phyloP scores from a whole-genome alignment of 2,113 vertebrate species.

The Scytalopus superciliaris region DNA sequence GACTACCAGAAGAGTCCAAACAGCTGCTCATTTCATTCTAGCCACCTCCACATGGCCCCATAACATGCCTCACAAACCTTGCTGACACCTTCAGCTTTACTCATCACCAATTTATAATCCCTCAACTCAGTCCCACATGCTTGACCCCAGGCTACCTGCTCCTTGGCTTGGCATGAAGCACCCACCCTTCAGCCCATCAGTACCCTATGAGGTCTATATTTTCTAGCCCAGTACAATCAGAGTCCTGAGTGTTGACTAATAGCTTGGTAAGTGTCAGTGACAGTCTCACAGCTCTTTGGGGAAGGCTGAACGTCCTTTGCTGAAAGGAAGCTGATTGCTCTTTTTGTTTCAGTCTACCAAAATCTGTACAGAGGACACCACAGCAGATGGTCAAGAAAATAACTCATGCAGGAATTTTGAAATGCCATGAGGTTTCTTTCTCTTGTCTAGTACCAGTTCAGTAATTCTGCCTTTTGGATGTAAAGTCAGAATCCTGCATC shows the following conservation, averaged over 20 bases:
- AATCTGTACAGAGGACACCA: not conserved
- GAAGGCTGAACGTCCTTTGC: not conserved
- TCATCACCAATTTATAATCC: not conserved
- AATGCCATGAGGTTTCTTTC: not conserved
- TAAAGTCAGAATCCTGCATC: not conserved
- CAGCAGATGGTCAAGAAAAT: not conserved
- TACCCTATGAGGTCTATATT: not conserved
- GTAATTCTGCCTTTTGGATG: not conserved
- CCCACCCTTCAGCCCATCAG: not conserved
- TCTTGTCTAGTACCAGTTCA: not conserved
- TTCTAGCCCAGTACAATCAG: not conserved
- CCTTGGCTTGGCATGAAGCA: not conserved
- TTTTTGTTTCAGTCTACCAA: not conserved
- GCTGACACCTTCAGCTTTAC: not conserved
- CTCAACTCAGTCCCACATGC: not conserved
- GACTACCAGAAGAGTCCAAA: not conserved
- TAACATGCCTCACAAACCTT: not conserved
- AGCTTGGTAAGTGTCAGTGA: not conserved
- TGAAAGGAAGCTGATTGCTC: not conserved
- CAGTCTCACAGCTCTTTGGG: not conserved
- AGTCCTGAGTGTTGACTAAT: not conserved
- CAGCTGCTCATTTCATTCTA: not conserved
- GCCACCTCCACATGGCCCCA: rapidly evolving
- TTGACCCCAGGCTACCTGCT: not conserved
- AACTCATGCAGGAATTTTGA: not conserved